Conservation (phyloP, 2,113 vertebrate species). For the Chlamydotis undulata region DNA sequence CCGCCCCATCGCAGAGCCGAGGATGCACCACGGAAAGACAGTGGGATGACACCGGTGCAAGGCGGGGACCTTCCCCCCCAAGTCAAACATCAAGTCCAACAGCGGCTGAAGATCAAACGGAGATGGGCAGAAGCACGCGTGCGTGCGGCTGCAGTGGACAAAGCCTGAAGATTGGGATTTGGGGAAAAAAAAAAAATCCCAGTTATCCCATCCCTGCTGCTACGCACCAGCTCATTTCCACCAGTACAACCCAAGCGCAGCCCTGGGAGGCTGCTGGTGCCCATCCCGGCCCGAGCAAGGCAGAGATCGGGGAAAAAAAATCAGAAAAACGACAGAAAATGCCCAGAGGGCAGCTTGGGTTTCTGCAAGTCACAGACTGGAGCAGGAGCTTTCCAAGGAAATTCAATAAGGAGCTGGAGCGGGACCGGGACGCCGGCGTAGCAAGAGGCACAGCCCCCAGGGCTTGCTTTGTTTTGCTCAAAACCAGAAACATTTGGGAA, state of each 20-base stretch:
- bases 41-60: fast-evolving
- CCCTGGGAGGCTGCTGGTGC: not conserved
- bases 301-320: not conserved
- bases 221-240: not conserved
- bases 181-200: not conserved
- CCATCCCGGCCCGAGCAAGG: fast-evolving
- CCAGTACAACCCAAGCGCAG: fast-evolving
- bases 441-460: not conserved
- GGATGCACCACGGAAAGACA: not conserved
- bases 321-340: not conserved
- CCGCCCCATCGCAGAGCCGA: fast-evolving
- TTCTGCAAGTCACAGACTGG: not conserved
- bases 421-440: not conserved
- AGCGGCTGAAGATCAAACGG: not conserved
- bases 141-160: fast-evolving
- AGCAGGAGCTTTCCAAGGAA: constrained; percentile 57
- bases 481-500: not conserved
- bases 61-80: too few relatives aligned
- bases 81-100: not conserved
- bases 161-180: not conserved
- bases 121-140: fast-evolving
- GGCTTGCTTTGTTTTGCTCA: constrained; percentile 21
- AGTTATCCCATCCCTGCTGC: not conserved
- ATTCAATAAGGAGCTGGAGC: constrained; percentile 51
- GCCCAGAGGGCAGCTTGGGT: not conserved